A percentile compares a stretch with the other conserved stretches of the same genome.
Conservation (phyloP, 2,888 invertebrate genomes). For the Priocnemis perturbator region DNA sequence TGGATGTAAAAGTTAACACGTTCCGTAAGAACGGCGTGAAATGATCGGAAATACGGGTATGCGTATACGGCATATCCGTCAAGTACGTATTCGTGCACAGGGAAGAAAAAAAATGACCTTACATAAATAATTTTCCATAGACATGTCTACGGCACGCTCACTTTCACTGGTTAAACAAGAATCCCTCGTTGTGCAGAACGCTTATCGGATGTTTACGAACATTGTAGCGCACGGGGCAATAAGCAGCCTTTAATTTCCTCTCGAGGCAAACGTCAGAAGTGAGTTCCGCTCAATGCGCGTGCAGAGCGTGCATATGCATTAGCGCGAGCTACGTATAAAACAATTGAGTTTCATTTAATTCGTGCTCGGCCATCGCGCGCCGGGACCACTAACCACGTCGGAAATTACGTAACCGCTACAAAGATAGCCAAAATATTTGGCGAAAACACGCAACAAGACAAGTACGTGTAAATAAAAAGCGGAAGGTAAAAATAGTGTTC, state of each 20-base stretch:
- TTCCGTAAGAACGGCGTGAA: no score
- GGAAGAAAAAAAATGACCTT: conserved; percentile 36
- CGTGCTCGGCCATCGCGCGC: conserved; percentile 51
- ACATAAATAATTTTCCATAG: conserved; percentile 45
- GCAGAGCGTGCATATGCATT: conserved; percentile 35
- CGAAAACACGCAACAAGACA: conserved; percentile 59
- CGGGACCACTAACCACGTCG: conserved; percentile 54
- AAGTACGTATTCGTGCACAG: no score
- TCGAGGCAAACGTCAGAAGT: conserved; percentile 47
- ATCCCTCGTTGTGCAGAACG: conserved; percentile 40
- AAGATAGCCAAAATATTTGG: conserved; percentile 63
- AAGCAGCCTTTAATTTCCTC: conserved; percentile 17
- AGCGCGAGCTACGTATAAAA: conserved; percentile 45
- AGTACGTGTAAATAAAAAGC: conserved; percentile 55
- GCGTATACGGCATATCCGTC: no score
- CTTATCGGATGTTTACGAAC: conserved; percentile 24
- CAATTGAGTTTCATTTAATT: conserved; percentile 51
- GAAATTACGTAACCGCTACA: conserved; percentile 64
- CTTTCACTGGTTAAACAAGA: conserved; percentile 44
- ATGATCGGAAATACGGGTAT: no score
- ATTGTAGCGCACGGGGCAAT: conserved; percentile 28
- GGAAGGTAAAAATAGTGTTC: conserved; percentile 66
- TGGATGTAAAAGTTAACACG: no score
- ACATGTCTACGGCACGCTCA: conserved; percentile 46
- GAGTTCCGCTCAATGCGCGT: conserved; percentile 51